These are phyloP conservation scores for Solenopsis fugax DNA, from an alignment of 1,140 invertebrate species.

Conservation along the genomic window DNA sequence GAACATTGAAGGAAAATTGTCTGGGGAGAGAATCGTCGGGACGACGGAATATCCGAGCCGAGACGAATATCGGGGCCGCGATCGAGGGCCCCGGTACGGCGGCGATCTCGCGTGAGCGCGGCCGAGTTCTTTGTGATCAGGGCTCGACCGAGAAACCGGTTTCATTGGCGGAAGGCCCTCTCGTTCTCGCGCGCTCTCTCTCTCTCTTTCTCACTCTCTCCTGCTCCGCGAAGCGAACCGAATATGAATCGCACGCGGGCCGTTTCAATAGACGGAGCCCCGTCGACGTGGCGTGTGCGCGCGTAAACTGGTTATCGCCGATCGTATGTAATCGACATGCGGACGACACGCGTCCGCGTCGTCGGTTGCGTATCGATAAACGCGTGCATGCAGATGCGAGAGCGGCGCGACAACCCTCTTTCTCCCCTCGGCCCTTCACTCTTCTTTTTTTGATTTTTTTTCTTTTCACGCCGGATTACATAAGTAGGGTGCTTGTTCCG, in stretches of 20 bases:
- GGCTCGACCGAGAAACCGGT: slow-evolving; percentile 74
- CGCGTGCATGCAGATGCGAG: slow-evolving; percentile 26
- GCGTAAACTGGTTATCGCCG: slow-evolving; percentile 49
- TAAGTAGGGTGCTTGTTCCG: not conserved
- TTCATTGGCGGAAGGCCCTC: slow-evolving; percentile 67
- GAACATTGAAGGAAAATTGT: not conserved
- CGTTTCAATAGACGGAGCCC: slow-evolving; percentile 31
- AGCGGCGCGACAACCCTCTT: not conserved
- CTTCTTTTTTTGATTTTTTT: not conserved
- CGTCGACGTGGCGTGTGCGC: slow-evolving; percentile 6
- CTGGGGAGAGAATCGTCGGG: not conserved
- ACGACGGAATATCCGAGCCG: not conserved
- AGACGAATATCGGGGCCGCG: slow-evolving; percentile 30
- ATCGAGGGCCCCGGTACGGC: slow-evolving; percentile 37
- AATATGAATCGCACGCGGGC: slow-evolving; percentile 69
- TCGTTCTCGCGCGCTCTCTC: not conserved
- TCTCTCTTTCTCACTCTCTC: not conserved
- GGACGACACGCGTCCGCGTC: slow-evolving; percentile 31
- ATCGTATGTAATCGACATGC: slow-evolving; percentile 52
- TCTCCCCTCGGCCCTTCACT: no score
- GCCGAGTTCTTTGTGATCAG: slow-evolving; percentile 78
- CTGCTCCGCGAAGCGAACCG: slow-evolving; percentile 57
- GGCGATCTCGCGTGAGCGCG: slow-evolving; percentile 62
- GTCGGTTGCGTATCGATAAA: slow-evolving; percentile 17
- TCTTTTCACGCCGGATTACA: not conserved